These are phyloP conservation scores for Cephus sareptanus DNA, from an alignment of 2,888 invertebrate species.

Conservation along the genomic window DNA sequence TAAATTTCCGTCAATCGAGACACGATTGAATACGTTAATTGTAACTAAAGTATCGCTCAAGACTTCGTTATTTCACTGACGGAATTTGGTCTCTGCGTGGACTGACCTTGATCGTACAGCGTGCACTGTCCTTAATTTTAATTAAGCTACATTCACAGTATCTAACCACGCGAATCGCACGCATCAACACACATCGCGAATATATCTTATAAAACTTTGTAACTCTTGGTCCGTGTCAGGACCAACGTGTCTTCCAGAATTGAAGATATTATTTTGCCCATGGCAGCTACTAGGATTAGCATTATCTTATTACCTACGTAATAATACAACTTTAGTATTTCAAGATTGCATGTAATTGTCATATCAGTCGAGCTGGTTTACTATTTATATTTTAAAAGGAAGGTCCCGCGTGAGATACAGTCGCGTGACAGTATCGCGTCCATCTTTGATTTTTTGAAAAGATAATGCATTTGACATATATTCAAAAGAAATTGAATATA, in stretches of 20 bases:
- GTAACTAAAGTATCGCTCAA: not conserved
- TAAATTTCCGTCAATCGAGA: not conserved
- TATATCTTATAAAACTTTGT: not conserved
- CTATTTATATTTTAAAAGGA: not conserved
- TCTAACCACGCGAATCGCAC: conserved; percentile 12
- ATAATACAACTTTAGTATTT: not conserved
- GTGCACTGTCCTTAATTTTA: conserved; percentile 28
- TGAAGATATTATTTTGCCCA: conserved; percentile 54
- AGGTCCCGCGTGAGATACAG: not conserved
- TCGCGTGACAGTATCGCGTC: not conserved
- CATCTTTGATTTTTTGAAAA: not conserved
- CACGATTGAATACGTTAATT: not conserved
- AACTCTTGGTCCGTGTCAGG: conserved; percentile 16
- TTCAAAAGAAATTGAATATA: not conserved
- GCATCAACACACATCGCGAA: conserved; percentile 11
- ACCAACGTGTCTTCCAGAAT: conserved; percentile 54
- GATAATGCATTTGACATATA: not conserved
- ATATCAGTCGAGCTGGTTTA: not conserved
- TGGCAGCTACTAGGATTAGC: conserved; percentile 32
- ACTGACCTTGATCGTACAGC: not conserved
- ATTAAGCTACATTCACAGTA: conserved; percentile 19
- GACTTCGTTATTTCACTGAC: not conserved
- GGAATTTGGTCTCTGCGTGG: not conserved
- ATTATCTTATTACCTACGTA: not conserved
- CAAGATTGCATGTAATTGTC: not conserved